Evolutionary conservation across 2,113 vertebrate species (phyloP), one percentile per base, ranked within the genome.

Genomic region (Pandion haliaetus): DNA sequence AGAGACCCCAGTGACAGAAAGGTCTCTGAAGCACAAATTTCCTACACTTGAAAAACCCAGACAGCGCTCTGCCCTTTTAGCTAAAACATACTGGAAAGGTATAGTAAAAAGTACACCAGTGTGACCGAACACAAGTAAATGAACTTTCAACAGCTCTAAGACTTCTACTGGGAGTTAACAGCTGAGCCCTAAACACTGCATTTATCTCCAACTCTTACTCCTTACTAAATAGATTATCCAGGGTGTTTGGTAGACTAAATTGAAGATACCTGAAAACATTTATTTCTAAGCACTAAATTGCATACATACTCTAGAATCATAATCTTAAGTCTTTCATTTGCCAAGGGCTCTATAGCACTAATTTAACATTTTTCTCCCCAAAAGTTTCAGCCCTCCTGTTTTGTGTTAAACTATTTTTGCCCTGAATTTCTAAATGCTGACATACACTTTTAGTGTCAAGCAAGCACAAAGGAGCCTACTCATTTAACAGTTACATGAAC

Each of bases 231-330:
- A 34, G 14, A 34, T 63, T 15, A 80, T 21, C n/a, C n/a, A 84
- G 32, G 2, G 16, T 62, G 7, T 25, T 82, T 34, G 9, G 20
- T 10, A 82, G 9, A 92, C 10, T 4, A 61, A 69, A 71, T 1
- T 18, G 17, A 50, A 8, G 6, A 38, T 34, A 54, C 26, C 5
- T 12, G 12, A 63, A 74, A 85, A 44, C 4, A 9, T 21, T 86
- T 63, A 59, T 82, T 79, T 29, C 38, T 40, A 57, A 88, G 16
- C 32, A 85, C 20, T 38, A 74, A 88, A 70, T 20, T 17, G 6
- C n/a, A 58, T 14, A 16, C 6, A 17, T 17, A 58, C 16, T 42
- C 0, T 0, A 47, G 15, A 93, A 86, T 12, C 18, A 16, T n/a
- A 45, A 45, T 62, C 79, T 28, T 32, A 66, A 59, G 15, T 52